phyloP scores from a whole-genome alignment of 1,140 invertebrate species.

The Antheraea mylitta region DNA sequence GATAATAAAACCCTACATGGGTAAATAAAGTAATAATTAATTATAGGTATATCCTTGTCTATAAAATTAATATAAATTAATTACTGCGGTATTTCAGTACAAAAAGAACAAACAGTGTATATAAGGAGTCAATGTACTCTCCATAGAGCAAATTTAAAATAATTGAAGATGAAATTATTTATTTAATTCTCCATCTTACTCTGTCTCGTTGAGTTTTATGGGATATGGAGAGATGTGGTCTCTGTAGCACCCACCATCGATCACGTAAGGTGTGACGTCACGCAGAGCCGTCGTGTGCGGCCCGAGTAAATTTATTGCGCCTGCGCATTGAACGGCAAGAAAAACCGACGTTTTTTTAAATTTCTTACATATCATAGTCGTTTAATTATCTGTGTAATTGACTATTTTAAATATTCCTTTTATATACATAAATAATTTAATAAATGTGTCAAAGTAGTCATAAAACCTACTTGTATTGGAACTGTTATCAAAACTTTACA shows the following conservation, averaged over 20 bases:
- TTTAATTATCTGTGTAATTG: background rate
- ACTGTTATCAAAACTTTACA: background rate
- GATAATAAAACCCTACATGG: background rate
- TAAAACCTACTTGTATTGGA: background rate
- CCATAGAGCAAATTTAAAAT: conserved; percentile 72
- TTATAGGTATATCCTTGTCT: background rate
- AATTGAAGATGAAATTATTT: conserved; percentile 73
- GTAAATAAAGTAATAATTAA: background rate
- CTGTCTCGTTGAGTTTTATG: conserved; percentile 27
- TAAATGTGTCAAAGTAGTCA: background rate
- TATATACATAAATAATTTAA: background rate
- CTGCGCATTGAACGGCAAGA: conserved; percentile 61
- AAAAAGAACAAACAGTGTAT: conserved; percentile 53
- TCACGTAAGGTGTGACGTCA: conserved; percentile 76
- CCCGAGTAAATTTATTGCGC: conserved; percentile 74
- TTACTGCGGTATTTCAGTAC: background rate
- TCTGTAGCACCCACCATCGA: conserved; percentile 65
- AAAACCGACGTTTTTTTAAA: conserved; percentile 24
- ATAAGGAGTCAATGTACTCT: conserved; percentile 75
- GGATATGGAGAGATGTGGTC: conserved; percentile 43
- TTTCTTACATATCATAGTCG: background rate
- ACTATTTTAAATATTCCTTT: background rate
- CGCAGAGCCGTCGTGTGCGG: conserved; percentile 76
- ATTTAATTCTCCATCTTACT: conserved; percentile 50
- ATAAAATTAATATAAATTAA: conserved; percentile 27